These are phyloP conservation scores for Hyles lineata DNA, from an alignment of 2,888 invertebrate genomes.

Conservation along the genomic window DNA sequence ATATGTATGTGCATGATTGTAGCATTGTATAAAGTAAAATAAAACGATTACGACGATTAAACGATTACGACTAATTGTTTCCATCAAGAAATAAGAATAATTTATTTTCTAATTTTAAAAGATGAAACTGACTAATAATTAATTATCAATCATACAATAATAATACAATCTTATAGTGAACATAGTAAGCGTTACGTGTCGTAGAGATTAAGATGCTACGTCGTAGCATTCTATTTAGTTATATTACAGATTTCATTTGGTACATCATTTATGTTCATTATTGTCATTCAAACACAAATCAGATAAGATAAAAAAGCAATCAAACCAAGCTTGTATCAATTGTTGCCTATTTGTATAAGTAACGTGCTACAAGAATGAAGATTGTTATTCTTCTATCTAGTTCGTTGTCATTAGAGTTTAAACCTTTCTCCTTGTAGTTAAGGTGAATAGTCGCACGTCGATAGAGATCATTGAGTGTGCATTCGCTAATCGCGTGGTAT, in stretches of 20 bases:
- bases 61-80: too few relatives aligned
- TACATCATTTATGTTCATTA: not conserved
- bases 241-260: not conserved
- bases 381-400: constrained; percentile 35
- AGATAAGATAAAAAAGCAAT: constrained; percentile 30
- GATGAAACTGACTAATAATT: too few relatives aligned
- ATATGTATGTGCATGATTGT: too few relatives aligned
- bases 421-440: constrained; percentile 36
- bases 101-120: too few relatives aligned
- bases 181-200: not conserved
- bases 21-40: too few relatives aligned
- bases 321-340: constrained; percentile 9
- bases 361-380: constrained; percentile 34
- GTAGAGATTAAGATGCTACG: not conserved
- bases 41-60: too few relatives aligned
- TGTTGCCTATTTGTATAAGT: constrained; percentile 18
- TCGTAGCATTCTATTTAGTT: not conserved
- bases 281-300: not conserved
- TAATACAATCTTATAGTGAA: too few relatives aligned
- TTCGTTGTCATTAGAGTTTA: constrained; percentile 30
- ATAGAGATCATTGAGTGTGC: constrained; percentile 39
- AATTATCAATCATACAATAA: too few relatives aligned
- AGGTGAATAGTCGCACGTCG: constrained; percentile 36
- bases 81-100: too few relatives aligned
- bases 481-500: constrained; percentile 46